phyloP scores from a whole-genome alignment of 2,888 invertebrate species.

The Pteria penguin region DNA sequence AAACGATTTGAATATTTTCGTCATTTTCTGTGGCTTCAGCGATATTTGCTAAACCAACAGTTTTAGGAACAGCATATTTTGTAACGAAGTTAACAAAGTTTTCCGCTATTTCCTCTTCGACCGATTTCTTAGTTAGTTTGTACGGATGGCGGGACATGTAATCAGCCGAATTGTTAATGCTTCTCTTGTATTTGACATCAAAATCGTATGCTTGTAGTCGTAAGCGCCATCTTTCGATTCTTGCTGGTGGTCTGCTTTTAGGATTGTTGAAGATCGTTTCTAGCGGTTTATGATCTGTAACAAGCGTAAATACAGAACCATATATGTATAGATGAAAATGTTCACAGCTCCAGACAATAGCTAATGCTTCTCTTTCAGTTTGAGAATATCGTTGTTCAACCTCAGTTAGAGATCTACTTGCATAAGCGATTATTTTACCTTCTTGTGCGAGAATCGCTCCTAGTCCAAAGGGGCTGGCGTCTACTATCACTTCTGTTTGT shows the following conservation, averaged over 20 bases:
- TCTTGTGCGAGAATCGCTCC: constrained; percentile 23
- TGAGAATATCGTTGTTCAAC: constrained; percentile 21
- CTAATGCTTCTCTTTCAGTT: constrained; percentile 29
- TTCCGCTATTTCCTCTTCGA: constrained; percentile 26
- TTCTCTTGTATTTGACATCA: constrained; percentile 49
- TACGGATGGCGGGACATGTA: constrained; percentile 55
- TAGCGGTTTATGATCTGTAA: constrained; percentile 41
- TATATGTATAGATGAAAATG: constrained; percentile 62
- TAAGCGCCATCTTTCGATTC: constrained; percentile 15
- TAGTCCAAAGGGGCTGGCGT: constrained; percentile 56
- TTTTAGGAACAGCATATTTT: constrained; percentile 40
- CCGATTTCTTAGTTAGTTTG: not conserved
- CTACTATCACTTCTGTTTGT: constrained; percentile 47
- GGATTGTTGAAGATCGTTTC: constrained; percentile 41
- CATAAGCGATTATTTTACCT: constrained; percentile 17
- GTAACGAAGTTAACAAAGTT: constrained; percentile 42
- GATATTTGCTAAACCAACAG: constrained; percentile 44
- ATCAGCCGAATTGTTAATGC: constrained; percentile 57
- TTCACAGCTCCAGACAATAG: constrained; percentile 55
- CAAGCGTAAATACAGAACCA: constrained; percentile 56
- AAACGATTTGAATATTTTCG: constrained; percentile 18
- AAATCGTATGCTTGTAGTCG: constrained; percentile 46
- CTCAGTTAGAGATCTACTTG: constrained; percentile 5
- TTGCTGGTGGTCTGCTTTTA: constrained; percentile 24
- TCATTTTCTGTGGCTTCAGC: constrained; percentile 19